These are phyloP conservation scores for Brachyhypopomus gauderio DNA, from an alignment of 2,113 vertebrate genomes.

Conservation along the genomic window DNA sequence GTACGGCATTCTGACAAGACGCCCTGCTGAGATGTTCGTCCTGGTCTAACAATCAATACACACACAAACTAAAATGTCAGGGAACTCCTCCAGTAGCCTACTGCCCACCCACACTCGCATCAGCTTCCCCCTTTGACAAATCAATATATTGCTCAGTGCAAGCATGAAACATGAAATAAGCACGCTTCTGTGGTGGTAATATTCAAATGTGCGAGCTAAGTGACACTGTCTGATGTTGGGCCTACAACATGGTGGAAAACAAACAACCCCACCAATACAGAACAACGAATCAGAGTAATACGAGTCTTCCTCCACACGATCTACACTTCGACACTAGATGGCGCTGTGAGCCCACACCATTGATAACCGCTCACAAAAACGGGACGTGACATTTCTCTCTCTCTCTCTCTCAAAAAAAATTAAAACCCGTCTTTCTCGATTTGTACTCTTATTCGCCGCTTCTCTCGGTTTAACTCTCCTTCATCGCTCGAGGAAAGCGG, in stretches of 20 bases:
- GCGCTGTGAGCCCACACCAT: conserved; percentile 26
- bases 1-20: conserved; percentile 23
- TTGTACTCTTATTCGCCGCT: not conserved
- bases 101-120: not conserved
- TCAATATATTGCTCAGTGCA: not conserved
- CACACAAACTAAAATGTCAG: conserved; percentile 21
- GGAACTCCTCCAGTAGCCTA: not conserved
- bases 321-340: conserved; percentile 47
- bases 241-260: too few relatives aligned
- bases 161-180: not conserved
- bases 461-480: not conserved
- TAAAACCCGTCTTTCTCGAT: too few relatives aligned
- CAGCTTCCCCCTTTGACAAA: not conserved
- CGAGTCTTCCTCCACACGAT: not conserved
- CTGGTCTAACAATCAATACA: conserved; percentile 24
- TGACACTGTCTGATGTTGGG: too few relatives aligned
- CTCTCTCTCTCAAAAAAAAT: not conserved
- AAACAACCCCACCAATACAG: too few relatives aligned
- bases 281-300: too few relatives aligned
- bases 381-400: not conserved
- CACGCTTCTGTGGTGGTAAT: not conserved
- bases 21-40: conserved; percentile 31
- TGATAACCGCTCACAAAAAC: not conserved
- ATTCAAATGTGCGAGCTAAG: too few relatives aligned
- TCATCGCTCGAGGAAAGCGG: too few relatives aligned